Evolutionary conservation across 2,113 vertebrate genomes (phyloP), one percentile per base, ranked within the genome.

Genomic region (Otus sunia): DNA sequence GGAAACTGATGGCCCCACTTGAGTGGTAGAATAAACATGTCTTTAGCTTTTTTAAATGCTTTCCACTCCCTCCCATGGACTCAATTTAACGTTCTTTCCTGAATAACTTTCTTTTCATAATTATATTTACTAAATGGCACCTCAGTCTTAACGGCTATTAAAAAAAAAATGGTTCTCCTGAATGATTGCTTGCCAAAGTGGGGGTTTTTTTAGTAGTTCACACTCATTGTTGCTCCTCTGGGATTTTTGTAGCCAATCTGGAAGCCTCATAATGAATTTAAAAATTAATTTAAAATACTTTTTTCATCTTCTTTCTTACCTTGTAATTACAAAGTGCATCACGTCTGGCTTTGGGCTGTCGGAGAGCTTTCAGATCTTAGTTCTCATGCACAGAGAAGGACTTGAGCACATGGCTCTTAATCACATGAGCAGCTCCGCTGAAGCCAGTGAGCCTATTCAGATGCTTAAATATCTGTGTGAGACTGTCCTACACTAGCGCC

Each of bases 11-110:
- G 78, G 76, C 80, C 85, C 15, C 29, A 30, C 52, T 92, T 32
- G 5, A 94, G 39, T 53, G 86, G 85, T 53, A 95, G 80, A 95
- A 94, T 79, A 96, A 96, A 88, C 55, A 58, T 8, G 17, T 50
- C 72, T 39, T 71, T 52, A 45, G 59, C 71, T 90, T 91, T 94
- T 85, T 72, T 4, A 83, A 74, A 71, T 92, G 69, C 64, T 94
- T 75, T 92, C 27, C n/a, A 37, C 53, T 78, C 68, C n/a, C 60
- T 93, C 41, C 63, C 15, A 3, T 79, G 71, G 76, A 86, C 14
- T 86, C 43, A 37, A 11, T 90, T 90, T 77, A 71, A 37, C n/a
- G 32, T 55, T 86, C 60, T 66, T 87, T 60, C 62, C 62, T 79
- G 58, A 92, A 56, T 50, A 64, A 43, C 73, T 83, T 78, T 67